These are phyloP conservation scores for Alethe diademata DNA, from an alignment of 2,113 vertebrate species.

Conservation along the genomic window DNA sequence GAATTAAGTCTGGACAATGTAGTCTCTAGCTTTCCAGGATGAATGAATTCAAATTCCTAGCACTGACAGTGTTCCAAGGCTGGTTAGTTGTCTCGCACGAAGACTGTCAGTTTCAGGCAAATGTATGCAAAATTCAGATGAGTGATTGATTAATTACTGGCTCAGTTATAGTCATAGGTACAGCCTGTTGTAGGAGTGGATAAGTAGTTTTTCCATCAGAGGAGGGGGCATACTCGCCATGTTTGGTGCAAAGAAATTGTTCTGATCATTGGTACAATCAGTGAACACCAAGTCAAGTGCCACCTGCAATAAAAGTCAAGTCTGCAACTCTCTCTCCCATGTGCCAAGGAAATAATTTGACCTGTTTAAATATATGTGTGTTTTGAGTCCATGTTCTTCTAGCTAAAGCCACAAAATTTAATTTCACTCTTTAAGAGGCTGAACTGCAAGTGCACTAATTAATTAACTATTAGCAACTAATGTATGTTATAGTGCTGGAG, in stretches of 20 bases:
- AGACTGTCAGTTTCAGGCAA: not conserved
- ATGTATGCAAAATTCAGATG: not conserved
- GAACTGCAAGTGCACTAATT: slow-evolving; percentile 45
- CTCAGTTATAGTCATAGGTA: not conserved
- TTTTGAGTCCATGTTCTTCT: slow-evolving; percentile 4
- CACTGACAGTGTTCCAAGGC: not conserved
- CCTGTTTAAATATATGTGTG: not conserved
- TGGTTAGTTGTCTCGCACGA: not conserved
- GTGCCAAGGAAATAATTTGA: not conserved
- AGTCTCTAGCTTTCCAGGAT: not conserved
- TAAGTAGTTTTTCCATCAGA: not conserved
- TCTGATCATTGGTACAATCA: not conserved
- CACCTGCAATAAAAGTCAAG: not conserved
- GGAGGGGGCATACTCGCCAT: not conserved
- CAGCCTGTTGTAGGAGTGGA: not conserved
- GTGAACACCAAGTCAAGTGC: not conserved
- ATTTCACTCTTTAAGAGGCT: slow-evolving; percentile 54
- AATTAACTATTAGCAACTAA: slow-evolving; percentile 63
- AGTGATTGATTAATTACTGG: not conserved
- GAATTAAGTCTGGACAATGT: not conserved
- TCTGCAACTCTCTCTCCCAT: not conserved
- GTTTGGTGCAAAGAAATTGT: not conserved
- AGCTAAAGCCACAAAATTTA: slow-evolving; percentile 49
- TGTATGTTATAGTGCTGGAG: not conserved
- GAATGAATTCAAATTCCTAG: not conserved